Evolutionary conservation across 2,797 vertebrate genomes (phyloP).

Genomic region (Vultur gryphus): DNA sequence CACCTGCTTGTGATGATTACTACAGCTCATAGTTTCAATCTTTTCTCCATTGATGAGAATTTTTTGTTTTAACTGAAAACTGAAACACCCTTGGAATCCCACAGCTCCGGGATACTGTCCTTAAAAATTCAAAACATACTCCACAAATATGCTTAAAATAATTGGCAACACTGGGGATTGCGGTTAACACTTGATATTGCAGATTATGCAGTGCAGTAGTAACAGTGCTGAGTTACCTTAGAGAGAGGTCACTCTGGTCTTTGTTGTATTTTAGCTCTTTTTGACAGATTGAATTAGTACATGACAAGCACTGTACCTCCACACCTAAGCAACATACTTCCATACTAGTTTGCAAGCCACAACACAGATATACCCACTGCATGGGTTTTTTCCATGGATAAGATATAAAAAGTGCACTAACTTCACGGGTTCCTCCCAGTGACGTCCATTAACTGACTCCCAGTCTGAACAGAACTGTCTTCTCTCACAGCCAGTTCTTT

Average conservation of each 20-base stretch:
- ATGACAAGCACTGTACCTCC: neutral
- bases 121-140: neutral
- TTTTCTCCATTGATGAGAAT: neutral
- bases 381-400: accelerated
- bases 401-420: neutral
- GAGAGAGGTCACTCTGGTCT: accelerated
- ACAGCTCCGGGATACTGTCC: neutral
- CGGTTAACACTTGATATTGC: neutral
- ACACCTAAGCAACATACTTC: neutral
- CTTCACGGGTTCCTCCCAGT: neutral
- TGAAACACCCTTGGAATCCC: neutral
- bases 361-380: accelerated
- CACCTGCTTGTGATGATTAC: neutral
- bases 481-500: neutral
- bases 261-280: neutral
- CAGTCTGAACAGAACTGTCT: neutral
- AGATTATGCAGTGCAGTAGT: neutral
- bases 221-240: neutral
- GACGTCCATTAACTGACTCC: neutral
- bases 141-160: neutral
- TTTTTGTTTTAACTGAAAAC: neutral
- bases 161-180: neutral
- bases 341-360: neutral
- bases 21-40: neutral
- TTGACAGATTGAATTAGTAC: neutral